Evolutionary conservation across 2,888 invertebrate species (phyloP).

Genomic region (Chymomyza procnemis): DNA sequence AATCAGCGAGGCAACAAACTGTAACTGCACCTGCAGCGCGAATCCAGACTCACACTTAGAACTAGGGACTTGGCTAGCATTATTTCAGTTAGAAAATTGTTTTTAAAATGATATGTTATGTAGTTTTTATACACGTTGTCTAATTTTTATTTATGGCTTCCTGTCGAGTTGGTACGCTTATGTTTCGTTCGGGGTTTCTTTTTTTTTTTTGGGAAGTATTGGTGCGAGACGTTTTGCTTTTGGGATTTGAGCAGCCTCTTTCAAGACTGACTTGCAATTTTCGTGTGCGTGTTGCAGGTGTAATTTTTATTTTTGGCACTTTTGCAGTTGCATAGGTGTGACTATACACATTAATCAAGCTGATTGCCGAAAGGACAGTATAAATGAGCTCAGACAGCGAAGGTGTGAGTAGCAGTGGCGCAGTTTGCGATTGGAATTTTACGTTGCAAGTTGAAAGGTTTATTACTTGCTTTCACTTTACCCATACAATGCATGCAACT

Average conservation of each 20-base stretch:
- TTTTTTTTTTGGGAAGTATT: background rate
- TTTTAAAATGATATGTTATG: constrained; percentile 66
- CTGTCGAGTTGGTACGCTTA: constrained; percentile 38
- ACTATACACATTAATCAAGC: constrained; percentile 63
- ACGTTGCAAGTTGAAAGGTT: background rate
- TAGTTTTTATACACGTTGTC: constrained; percentile 46
- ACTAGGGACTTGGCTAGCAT: background rate
- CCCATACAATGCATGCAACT: no score
- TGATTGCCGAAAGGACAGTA: background rate
- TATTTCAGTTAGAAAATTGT: constrained; percentile 56
- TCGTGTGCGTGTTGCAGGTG: constrained; percentile 59
- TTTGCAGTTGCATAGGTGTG: constrained; percentile 56
- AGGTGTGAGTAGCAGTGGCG: background rate
- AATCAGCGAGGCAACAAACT: constrained; percentile 47
- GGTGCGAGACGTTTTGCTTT: background rate
- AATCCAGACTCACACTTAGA: background rate
- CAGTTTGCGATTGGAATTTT: background rate
- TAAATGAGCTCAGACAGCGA: background rate
- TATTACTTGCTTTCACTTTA: background rate
- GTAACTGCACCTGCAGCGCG: constrained; percentile 61
- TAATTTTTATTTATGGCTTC: constrained; percentile 70
- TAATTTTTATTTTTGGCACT: constrained; percentile 66
- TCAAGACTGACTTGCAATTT: constrained; percentile 64
- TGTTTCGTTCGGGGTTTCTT: no score
- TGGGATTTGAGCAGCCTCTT: background rate